A percentile compares a stretch with the other conserved stretches of the same genome.
phyloP scores from a whole-genome alignment of 1,140 invertebrate species.

The Drosophila prosaltans region DNA sequence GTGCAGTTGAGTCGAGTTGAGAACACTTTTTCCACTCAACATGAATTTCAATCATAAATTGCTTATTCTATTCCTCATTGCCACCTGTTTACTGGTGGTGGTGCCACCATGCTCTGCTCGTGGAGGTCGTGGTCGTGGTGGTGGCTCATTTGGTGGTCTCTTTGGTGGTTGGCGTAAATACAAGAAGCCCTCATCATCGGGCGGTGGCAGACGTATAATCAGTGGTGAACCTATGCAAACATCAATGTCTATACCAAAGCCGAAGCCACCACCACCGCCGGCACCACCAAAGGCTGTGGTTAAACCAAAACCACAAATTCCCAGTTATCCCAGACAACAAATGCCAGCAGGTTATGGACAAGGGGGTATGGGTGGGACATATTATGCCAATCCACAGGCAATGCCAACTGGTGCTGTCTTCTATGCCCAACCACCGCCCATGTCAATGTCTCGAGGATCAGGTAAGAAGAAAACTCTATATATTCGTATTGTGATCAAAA shows the following conservation, averaged over 20 bases:
- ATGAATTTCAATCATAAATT: conserved; percentile 54
- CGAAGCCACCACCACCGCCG: conserved; percentile 57
- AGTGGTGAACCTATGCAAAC: conserved; percentile 72
- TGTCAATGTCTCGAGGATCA: conserved; percentile 43
- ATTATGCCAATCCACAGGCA: conserved; percentile 60
- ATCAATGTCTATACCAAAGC: conserved; percentile 62
- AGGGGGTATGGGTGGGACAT: conserved; percentile 40
- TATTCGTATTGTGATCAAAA: not conserved
- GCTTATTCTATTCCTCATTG: conserved; percentile 45
- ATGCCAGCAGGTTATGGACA: conserved; percentile 42
- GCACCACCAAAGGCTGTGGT: conserved; percentile 40
- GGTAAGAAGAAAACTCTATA: conserved; percentile 30
- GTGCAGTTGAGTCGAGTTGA: conserved; percentile 25
- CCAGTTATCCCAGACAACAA: conserved; percentile 64
- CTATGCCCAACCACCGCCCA: conserved; percentile 66
- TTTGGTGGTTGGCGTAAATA: conserved; percentile 78
- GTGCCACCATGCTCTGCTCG: conserved; percentile 51
- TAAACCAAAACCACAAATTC: conserved; percentile 49
- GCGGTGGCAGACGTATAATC: conserved; percentile 56
- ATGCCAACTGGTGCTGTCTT: conserved; percentile 65
- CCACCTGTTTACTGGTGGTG: conserved; percentile 27
- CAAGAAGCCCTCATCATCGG: conserved; percentile 69
- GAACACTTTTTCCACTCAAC: not conserved
- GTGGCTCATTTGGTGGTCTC: conserved; percentile 72
- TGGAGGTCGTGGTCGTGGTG: conserved; percentile 71